These are phyloP conservation scores for Erythrocercus mccallii DNA, from an alignment of 2,113 vertebrate genomes.

Conservation along the genomic window DNA sequence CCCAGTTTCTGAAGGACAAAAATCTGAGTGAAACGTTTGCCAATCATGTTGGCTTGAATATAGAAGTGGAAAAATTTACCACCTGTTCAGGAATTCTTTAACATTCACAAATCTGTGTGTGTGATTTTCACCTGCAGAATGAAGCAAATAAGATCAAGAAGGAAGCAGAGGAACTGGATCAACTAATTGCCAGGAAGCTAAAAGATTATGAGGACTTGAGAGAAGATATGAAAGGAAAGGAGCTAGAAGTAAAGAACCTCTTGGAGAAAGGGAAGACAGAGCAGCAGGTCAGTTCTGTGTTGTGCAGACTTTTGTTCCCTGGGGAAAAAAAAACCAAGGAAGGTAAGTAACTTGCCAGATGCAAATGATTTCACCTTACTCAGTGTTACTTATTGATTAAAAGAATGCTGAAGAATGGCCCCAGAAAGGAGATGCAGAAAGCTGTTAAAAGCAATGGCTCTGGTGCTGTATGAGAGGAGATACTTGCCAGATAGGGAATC, in stretches of 20 bases:
- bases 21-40: not conserved
- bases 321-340: not conserved
- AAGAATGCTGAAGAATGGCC: not conserved
- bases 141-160: slow-evolving; percentile 92
- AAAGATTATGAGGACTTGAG: slow-evolving; percentile 90
- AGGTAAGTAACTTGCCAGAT: not conserved
- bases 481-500: not conserved
- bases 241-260: slow-evolving; percentile 89
- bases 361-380: not conserved
- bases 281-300: slow-evolving; percentile 85
- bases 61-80: not conserved
- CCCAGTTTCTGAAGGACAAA: not conserved
- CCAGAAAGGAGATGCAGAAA: not conserved
- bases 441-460: not conserved
- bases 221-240: slow-evolving; percentile 90
- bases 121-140: slow-evolving; percentile 64
- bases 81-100: not conserved
- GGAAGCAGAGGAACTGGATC: slow-evolving; percentile 88
- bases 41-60: not conserved
- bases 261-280: slow-evolving; percentile 93
- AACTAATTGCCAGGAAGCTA: slow-evolving; percentile 87
- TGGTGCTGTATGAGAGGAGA: not conserved
- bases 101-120: not conserved
- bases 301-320: not conserved
- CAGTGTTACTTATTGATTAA: not conserved